A percentile compares a stretch with the other conserved stretches of the same genome.
phyloP scores from a whole-genome alignment of 30 jellyfish, hydroid and myxozoan species.

The Aurelia aurita region DNA sequence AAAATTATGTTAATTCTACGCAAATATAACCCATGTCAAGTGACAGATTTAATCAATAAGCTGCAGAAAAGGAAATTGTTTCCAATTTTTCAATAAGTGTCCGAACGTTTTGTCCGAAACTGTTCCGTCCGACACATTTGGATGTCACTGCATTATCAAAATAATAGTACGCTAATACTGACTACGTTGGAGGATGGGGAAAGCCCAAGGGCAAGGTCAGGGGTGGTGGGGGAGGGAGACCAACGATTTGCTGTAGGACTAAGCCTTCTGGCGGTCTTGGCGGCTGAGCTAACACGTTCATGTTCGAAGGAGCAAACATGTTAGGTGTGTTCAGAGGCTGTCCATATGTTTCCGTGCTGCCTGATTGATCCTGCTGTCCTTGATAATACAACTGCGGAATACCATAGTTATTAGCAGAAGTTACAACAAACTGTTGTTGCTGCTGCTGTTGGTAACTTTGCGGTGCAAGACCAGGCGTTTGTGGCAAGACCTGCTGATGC shows the following conservation, averaged over 20 bases:
- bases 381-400: slow-evolving; percentile 45
- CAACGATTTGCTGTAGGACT: slow-evolving; percentile 59
- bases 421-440: slow-evolving; percentile 20
- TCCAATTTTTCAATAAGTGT: too few species aligned
- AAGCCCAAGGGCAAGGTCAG: slow-evolving; percentile 20
- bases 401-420: slow-evolving; percentile 13
- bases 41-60: too few species aligned
- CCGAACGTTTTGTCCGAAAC: too few species aligned
- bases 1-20: too few species aligned
- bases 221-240: slow-evolving; percentile 82
- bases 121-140: too few species aligned
- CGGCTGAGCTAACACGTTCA: slow-evolving; percentile 50
- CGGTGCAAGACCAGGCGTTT: slow-evolving; percentile 2
- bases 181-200: not conserved
- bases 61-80: too few species aligned
- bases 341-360: slow-evolving; percentile 28
- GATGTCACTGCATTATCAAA: too few species aligned
- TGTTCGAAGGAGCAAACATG: slow-evolving; percentile 35
- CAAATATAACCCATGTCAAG: too few species aligned
- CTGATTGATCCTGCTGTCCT: slow-evolving; percentile 47
- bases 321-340: slow-evolving; percentile 17
- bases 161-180: not conserved
- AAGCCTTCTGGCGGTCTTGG: slow-evolving; percentile 73
- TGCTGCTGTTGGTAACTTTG: slow-evolving; percentile 38
- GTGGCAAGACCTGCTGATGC: slow-evolving; percentile 56